phyloP scores from a whole-genome alignment of 1,140 invertebrate species.

The Drosophila truncata region DNA sequence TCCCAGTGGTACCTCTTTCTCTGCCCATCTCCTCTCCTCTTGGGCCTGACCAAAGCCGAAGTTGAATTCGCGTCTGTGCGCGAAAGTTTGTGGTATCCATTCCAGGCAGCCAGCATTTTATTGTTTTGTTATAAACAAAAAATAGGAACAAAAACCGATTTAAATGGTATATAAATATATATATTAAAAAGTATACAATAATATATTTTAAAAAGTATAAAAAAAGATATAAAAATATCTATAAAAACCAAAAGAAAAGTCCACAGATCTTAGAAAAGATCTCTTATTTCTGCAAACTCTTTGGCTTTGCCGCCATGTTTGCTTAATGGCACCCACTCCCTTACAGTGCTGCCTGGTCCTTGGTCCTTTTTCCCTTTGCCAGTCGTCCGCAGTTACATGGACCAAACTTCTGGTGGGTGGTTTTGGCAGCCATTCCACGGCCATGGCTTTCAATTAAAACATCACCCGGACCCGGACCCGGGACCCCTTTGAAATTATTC shows the following conservation, averaged over 20 bases:
- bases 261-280: slow-evolving; percentile 7
- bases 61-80: slow-evolving; percentile 10
- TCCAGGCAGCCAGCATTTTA: slow-evolving; percentile 29
- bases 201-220: slow-evolving; percentile 4
- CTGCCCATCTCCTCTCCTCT: background rate
- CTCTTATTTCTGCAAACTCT: background rate
- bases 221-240: background rate
- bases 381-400: slow-evolving; percentile 11
- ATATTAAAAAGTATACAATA: slow-evolving; percentile 7
- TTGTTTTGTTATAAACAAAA: slow-evolving; percentile 17
- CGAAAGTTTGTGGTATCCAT: slow-evolving; percentile 39
- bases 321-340: slow-evolving; percentile 38
- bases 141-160: background rate
- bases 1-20: background rate
- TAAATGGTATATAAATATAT: background rate
- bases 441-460: slow-evolving; percentile 79
- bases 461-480: slow-evolving; percentile 51
- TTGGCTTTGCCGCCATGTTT: slow-evolving; percentile 61
- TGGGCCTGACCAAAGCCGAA: slow-evolving; percentile 1
- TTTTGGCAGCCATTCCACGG: slow-evolving; percentile 56
- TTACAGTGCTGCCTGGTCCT: background rate
- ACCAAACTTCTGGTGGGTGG: slow-evolving; percentile 17
- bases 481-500: slow-evolving; percentile 70
- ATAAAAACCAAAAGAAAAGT: background rate
- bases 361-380: background rate